These are phyloP conservation scores for Myotis davidii DNA, from an alignment of 2,113 vertebrate species.

Conservation along the genomic window DNA sequence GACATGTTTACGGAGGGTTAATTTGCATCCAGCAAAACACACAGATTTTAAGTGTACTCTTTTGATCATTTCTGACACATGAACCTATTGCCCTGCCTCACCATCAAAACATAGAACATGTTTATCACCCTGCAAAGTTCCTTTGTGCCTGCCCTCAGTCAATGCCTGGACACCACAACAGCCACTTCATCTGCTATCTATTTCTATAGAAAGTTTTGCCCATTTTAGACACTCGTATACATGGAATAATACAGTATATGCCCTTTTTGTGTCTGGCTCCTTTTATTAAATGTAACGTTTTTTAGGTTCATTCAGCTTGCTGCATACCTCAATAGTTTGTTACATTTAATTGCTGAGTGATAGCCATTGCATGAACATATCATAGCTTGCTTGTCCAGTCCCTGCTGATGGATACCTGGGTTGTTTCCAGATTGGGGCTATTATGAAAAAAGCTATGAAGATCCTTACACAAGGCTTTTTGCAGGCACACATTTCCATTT, in stretches of 20 bases:
- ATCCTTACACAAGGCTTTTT: neutral
- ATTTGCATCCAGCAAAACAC: neutral
- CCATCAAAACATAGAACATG: neutral
- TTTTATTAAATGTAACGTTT: neutral
- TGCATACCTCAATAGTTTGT: neutral
- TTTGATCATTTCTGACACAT: constrained; percentile 20
- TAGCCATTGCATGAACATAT: neutral
- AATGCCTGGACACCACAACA: neutral
- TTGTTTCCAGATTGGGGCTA: neutral
- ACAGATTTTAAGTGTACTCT: neutral
- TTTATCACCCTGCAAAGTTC: neutral
- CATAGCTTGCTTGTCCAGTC: neutral
- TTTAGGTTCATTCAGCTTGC: neutral
- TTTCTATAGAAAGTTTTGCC: neutral
- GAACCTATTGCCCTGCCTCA: neutral
- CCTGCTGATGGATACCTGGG: neutral
- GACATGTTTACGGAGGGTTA: neutral
- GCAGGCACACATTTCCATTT: neutral
- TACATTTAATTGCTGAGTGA: neutral
- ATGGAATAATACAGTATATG: neutral
- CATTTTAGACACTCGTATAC: neutral
- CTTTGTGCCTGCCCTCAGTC: neutral
- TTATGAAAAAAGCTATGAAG: neutral
- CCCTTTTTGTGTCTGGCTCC: neutral
- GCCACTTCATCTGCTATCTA: neutral